Base-by-base conservation (phyloP, 2,888 invertebrate genomes). In the Liposcelis brunnea region DNA sequence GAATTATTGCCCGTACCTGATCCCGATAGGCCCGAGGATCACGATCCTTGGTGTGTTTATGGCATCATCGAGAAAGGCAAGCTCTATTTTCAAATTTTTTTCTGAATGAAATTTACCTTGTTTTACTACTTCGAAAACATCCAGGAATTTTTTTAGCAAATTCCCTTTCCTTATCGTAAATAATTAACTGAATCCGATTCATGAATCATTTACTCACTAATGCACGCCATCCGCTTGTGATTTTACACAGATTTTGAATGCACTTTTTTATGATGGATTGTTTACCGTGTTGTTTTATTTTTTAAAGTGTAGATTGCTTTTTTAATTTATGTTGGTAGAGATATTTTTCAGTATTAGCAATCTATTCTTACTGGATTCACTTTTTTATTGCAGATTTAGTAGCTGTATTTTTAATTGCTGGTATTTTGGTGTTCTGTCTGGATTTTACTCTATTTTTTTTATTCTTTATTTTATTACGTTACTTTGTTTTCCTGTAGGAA, bases 41-140 rank as follows among this genome's bases (percentile, higher is more conserved):
- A 85, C 72, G 85, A 85, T 71, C 80, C 81, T 69, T 83, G 83
- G 77, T 85, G 85, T 71, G 82, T 83, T 65, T 74, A 83, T 68
- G 58, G 59, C 47, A 48, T 49, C n/a, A 49, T 52, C 36, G 50
- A 50, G 32, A 44, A 37, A 32, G 79, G 80, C 80, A 80, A 80
- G 77, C 32, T 48, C 21, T 46, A 45, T 33, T 14, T 47, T 15
- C n/a, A n/a, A n/a, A n/a, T 33, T 26, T 43, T 21, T 31, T 44
- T 34, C 42, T 47, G 43, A 47, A 45, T 47, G 49, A 43, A 48
- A n/a, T n/a, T 46, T 45, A 46, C 52, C 48, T 51, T 46, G 49
- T 49, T 51, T 51, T 45, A 48, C 46, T 52, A 42, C 44, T 26
- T 26, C 26, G 26, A 26, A 26, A n/a, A n/a, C n/a, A n/a, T n/a